Evolutionary conservation across 2,113 vertebrate genomes (phyloP).

Genomic region (Cephalopholis sonnerati): DNA sequence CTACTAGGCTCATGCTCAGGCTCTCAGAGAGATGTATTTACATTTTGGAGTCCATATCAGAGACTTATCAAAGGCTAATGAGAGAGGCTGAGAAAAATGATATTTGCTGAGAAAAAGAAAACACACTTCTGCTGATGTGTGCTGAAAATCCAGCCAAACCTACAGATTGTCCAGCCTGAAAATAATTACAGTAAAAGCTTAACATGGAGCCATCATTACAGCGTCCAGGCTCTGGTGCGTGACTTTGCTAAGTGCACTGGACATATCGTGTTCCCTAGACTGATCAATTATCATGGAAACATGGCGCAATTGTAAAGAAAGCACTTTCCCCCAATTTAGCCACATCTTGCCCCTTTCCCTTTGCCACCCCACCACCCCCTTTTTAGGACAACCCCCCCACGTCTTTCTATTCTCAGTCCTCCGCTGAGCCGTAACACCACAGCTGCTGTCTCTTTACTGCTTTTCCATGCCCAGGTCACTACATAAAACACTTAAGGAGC

Average conservation of each 20-base stretch:
- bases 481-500: constrained; percentile 69
- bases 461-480: constrained; percentile 66
- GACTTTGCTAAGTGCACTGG: constrained; percentile 18
- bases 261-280: constrained; percentile 38
- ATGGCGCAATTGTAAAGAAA: constrained; percentile 39
- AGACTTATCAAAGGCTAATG: constrained; percentile 30
- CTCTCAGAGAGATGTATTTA: constrained; percentile 40
- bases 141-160: constrained; percentile 33
- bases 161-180: constrained; percentile 29
- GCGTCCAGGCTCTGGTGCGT: constrained; percentile 27
- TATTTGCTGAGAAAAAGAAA: constrained; percentile 18
- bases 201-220: constrained; percentile 6
- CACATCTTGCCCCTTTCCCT: constrained; percentile 24
- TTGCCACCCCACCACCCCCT: constrained; percentile 19
- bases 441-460: constrained; percentile 79
- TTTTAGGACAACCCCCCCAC: constrained; percentile 44
- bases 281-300: constrained; percentile 50
- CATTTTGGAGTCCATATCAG: constrained; percentile 49
- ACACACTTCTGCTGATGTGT: not conserved
- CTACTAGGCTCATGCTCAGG: not conserved
- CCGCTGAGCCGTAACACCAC: constrained; percentile 62
- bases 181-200: constrained; percentile 27
- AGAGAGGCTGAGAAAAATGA: constrained; percentile 30
- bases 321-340: constrained; percentile 43
- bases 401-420: constrained; percentile 73